A percentile compares a stretch with the other conserved stretches of the same genome.
Evolutionary conservation across 2,888 invertebrate species (phyloP).

Genomic region (Macrosoma leucophasiata): DNA sequence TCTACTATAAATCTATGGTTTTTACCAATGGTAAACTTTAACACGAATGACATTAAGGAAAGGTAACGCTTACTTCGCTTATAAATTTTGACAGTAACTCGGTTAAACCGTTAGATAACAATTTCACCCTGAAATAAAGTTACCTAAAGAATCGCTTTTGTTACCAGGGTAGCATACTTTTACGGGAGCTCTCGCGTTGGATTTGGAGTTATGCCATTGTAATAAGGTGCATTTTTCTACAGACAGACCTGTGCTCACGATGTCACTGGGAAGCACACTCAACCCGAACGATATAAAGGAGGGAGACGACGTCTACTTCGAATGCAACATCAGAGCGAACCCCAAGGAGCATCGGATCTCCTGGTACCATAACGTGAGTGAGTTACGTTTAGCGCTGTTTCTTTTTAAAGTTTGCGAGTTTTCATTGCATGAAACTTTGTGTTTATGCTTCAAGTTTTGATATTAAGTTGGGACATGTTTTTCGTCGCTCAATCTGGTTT

Average conservation of each 20-base stretch:
- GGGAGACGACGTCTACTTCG: slow-evolving; percentile 93
- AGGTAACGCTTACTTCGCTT: too few species aligned
- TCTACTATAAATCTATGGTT: too few species aligned
- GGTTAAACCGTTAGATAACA: too few species aligned
- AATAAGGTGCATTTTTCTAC: slow-evolving; percentile 20
- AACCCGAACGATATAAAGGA: slow-evolving; percentile 93
- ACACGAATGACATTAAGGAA: too few species aligned
- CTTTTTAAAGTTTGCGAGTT: too few species aligned
- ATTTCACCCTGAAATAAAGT: too few species aligned
- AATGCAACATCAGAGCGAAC: slow-evolving; percentile 89
- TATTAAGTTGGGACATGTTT: neutral
- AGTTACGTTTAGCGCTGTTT: slow-evolving; percentile 24
- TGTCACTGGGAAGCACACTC: slow-evolving; percentile 88
- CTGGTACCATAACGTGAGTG: slow-evolving; percentile 93
- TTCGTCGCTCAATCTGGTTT: too few species aligned
- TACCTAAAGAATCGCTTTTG: too few species aligned
- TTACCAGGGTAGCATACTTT: too few species aligned
- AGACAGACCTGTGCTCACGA: slow-evolving; percentile 62
- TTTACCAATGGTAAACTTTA: too few species aligned
- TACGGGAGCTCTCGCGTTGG: neutral
- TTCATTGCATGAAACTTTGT: neutral
- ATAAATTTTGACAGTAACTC: too few species aligned
- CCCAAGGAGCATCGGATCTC: slow-evolving; percentile 89
- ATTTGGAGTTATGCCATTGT: neutral
- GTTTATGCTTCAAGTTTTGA: neutral